phyloP scores from a whole-genome alignment of 1,140 invertebrate genomes.

The Drosophila varians region DNA sequence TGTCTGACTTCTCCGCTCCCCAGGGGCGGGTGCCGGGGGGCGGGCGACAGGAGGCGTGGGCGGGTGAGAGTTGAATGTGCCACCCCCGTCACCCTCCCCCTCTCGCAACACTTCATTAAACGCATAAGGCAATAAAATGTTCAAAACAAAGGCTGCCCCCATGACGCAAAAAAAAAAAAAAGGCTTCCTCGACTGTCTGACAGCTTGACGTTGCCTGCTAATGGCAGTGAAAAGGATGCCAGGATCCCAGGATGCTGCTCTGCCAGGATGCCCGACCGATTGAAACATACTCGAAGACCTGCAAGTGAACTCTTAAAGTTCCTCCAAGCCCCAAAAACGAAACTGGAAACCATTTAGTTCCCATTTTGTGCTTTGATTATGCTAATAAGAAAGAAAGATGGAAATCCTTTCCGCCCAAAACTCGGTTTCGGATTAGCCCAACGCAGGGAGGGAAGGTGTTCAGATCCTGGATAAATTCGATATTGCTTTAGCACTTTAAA shows the following conservation, averaged over 20 bases:
- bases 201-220: slow-evolving; percentile 69
- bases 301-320: slow-evolving; percentile 38
- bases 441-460: neutral
- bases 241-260: neutral
- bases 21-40: slow-evolving; percentile 3
- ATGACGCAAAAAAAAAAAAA: slow-evolving; percentile 33
- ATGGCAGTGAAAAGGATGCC: slow-evolving; percentile 39
- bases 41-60: too few species aligned
- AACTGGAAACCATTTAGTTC: slow-evolving; percentile 6
- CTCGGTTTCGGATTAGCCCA: neutral
- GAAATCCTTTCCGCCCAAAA: neutral
- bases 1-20: slow-evolving; percentile 16
- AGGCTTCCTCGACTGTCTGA: slow-evolving; percentile 55
- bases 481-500: neutral
- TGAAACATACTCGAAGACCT: slow-evolving; percentile 10
- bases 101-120: slow-evolving; percentile 76
- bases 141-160: slow-evolving; percentile 49
- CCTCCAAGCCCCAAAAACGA: slow-evolving; percentile 1
- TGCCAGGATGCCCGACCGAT: neutral
- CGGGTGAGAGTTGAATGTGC: slow-evolving; percentile 1
- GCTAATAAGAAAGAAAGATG: slow-evolving; percentile 5
- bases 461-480: neutral
- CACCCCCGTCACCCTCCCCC: neutral
- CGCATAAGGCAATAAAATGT: slow-evolving; percentile 81
- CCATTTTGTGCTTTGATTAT: slow-evolving; percentile 14